phyloP scores from a whole-genome alignment of 1,140 invertebrate species.

The Ips nitidus region DNA sequence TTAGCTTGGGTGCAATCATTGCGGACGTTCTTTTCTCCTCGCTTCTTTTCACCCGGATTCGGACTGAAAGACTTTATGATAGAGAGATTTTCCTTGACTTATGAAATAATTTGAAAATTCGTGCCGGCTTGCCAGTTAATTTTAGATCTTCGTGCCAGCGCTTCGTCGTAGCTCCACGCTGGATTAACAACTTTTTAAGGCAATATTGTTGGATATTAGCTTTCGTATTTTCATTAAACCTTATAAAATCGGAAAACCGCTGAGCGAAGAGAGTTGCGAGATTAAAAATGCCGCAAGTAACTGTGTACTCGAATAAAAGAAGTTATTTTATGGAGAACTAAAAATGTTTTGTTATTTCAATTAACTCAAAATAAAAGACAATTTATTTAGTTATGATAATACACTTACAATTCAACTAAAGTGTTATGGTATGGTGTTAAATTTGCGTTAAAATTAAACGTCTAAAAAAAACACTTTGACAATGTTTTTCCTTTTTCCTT shows the following conservation, averaged over 20 bases:
- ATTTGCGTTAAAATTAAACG: no score
- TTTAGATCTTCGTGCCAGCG: constrained; percentile 10
- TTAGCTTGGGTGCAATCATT: background rate
- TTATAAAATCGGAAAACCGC: background rate
- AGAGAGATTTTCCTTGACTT: constrained; percentile 26
- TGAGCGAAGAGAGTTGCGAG: no score
- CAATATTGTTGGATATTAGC: background rate
- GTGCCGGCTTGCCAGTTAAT: constrained; percentile 20
- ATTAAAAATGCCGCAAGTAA: no score
- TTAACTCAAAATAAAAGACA: no score
- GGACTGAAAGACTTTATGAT: constrained; percentile 25
- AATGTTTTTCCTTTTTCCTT: no score
- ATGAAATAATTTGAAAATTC: constrained; percentile 26
- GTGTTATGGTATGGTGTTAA: no score
- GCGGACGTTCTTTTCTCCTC: constrained; percentile 8
- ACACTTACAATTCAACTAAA: no score
- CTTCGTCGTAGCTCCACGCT: background rate
- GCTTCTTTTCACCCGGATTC: constrained; percentile 10
- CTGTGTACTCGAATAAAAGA: no score
- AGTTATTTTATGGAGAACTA: no score
- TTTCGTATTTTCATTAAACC: background rate
- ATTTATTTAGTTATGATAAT: no score
- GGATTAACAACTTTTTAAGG: background rate
- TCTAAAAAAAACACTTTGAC: no score
- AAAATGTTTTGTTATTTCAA: no score